Evolutionary conservation across 2,113 vertebrate species (phyloP), one percentile per base, ranked within the genome.

Genomic region (Phylloscopus trochiloides): DNA sequence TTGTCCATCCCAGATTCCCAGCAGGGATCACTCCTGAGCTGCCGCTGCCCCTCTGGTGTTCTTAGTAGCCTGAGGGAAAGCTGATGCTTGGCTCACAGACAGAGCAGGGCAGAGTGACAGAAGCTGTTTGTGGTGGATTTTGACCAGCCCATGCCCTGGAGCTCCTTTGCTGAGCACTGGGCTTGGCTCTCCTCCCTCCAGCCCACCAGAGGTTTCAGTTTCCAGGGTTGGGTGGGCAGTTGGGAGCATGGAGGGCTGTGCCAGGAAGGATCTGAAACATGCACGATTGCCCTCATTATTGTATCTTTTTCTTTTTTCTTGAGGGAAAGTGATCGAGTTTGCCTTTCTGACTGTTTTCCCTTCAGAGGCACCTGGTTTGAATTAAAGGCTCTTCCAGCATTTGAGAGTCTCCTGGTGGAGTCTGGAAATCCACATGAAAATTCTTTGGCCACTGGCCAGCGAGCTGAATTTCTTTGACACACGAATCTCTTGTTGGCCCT

Each of bases 331-430:
- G 1, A 94, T 95, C 65, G 90, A 96, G 76, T 91, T 97, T 0
- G 68, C 72, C 77, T 97, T 97, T 94, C 80, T 70, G 96, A 97
- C 90, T 94, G 70, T 91, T 97, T 96, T 97, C 79, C 75, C 97
- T 96, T 92, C 84, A 79, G 63, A 96, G 92, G 85, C 97, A 98
- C 96, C 97, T 98, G 98, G 97, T 98, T 98, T 97, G 94, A 96
- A 97, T 98, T 98, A 98, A 95, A 94, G 73, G 68, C 94, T 95
- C 76, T 89, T 97, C 96, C 95, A 97, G 95, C 96, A 95, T 95
- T 95, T 89, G 86, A 97, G 95, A 98, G 95, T 97, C 95, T 98
- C 96, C 97, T 97, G 97, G 96, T 86, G 1, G 94, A 87, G 95
- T 73, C 93, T 97, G 89, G 85, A 88, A 97, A 98, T 95, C 96